Evolutionary conservation across 2,797 vertebrate genomes (phyloP).

Genomic region (Lepus oiostolus): DNA sequence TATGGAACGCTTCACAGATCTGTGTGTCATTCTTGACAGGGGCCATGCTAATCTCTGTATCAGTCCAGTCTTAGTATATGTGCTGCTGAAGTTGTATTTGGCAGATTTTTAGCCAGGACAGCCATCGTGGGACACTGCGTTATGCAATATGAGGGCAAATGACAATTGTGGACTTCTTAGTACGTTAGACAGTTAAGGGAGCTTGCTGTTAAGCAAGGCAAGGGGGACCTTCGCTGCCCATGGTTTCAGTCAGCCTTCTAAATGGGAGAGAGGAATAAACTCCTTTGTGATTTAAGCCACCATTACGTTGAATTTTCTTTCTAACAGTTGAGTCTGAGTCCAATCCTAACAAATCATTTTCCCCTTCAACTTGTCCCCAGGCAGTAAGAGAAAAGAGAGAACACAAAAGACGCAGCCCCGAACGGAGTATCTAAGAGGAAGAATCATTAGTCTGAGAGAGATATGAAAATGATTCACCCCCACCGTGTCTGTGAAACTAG

Average conservation of each 20-base stretch:
- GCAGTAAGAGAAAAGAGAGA: background rate
- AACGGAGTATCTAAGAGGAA: slow-evolving; percentile 6
- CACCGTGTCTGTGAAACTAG: background rate
- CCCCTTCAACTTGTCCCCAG: background rate
- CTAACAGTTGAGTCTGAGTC: background rate
- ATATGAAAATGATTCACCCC: background rate
- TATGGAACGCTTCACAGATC: too few species aligned
- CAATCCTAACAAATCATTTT: background rate
- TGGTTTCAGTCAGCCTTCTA: background rate
- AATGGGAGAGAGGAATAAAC: background rate
- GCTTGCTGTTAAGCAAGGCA: too few species aligned
- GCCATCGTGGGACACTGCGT: too few species aligned
- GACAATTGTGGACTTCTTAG: too few species aligned
- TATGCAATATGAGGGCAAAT: too few species aligned
- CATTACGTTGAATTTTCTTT: background rate
- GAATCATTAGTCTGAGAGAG: background rate
- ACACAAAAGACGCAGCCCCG: background rate
- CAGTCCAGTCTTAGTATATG: too few species aligned
- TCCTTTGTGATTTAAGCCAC: background rate
- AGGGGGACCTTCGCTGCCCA: too few species aligned
- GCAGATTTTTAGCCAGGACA: too few species aligned
- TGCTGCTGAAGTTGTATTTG: too few species aligned
- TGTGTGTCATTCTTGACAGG: too few species aligned
- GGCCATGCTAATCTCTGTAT: too few species aligned
- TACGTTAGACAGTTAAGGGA: too few species aligned